A percentile compares a stretch with the other conserved stretches of the same genome.
Conservation (phyloP, 1,140 invertebrate genomes). For the Camponotus vicinus region DNA sequence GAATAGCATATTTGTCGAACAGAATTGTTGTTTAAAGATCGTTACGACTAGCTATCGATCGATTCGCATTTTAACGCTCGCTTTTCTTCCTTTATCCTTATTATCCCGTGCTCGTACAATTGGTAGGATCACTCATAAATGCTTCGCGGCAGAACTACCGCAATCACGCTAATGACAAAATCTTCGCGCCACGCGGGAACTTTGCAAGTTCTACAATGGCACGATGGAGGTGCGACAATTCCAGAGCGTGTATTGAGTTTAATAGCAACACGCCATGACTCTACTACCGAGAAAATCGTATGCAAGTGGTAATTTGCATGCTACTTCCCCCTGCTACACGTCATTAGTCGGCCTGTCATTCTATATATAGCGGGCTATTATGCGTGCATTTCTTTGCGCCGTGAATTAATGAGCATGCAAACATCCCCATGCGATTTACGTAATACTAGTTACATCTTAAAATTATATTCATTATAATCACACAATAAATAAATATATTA, state of each 20-base stretch:
- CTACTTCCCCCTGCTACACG: slow-evolving; percentile 34
- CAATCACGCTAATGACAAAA: slow-evolving; percentile 58
- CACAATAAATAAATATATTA: background rate
- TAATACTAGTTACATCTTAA: background rate
- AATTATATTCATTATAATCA: background rate
- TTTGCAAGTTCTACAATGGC: slow-evolving; percentile 53
- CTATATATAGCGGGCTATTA: slow-evolving; percentile 36
- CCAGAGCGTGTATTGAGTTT: slow-evolving; percentile 47
- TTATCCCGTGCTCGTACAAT: slow-evolving; percentile 23
- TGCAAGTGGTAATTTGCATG: slow-evolving; percentile 57
- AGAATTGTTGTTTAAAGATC: slow-evolving; percentile 1
- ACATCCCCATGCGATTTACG: background rate
- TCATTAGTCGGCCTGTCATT: slow-evolving; percentile 55
- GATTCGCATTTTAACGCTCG: slow-evolving; percentile 14
- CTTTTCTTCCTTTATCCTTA: background rate
- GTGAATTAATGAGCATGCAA: slow-evolving; percentile 38
- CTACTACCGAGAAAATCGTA: slow-evolving; percentile 41
- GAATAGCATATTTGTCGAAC: slow-evolving; percentile 3
- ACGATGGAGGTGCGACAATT: slow-evolving; percentile 57
- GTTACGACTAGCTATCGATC: slow-evolving; percentile 4
- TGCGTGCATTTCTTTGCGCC: slow-evolving; percentile 45
- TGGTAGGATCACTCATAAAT: slow-evolving; percentile 45
- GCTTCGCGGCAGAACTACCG: slow-evolving; percentile 51
- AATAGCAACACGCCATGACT: slow-evolving; percentile 52
- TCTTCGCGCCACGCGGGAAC: slow-evolving; percentile 53